Percentiles rank a stretch among this genome's conserved stretches.
phyloP scores from a whole-genome alignment of 2,888 invertebrate species.

The Apodemia zela region DNA sequence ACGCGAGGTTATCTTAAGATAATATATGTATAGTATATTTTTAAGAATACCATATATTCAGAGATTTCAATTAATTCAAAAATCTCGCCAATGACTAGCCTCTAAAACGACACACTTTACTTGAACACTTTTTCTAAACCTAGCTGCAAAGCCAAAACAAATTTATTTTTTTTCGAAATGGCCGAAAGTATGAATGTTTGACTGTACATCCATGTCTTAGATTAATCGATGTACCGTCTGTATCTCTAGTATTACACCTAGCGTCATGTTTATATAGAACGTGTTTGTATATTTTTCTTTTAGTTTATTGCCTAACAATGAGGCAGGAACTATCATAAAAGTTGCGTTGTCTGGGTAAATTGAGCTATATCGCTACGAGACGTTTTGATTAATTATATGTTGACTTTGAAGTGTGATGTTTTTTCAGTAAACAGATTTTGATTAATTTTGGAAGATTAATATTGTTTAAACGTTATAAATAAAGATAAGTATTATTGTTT shows the following conservation, averaged over 20 bases:
- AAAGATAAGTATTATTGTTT: not conserved
- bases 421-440: not conserved
- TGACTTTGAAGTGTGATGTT: slow-evolving; percentile 18
- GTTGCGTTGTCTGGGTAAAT: slow-evolving; percentile 21
- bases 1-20: too few relatives aligned
- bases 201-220: not conserved
- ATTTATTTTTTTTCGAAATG: not conserved
- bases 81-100: too few relatives aligned
- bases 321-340: slow-evolving; percentile 30
- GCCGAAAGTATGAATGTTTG: too few relatives aligned
- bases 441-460: slow-evolving; percentile 13
- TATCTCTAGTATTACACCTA: slow-evolving; percentile 19
- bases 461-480: not conserved
- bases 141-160: too few relatives aligned
- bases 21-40: too few relatives aligned
- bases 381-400: slow-evolving; percentile 20
- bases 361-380: slow-evolving; percentile 21
- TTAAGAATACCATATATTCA: too few relatives aligned
- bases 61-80: too few relatives aligned
- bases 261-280: slow-evolving; percentile 28
- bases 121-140: too few relatives aligned
- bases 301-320: slow-evolving; percentile 32
- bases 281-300: slow-evolving; percentile 32
- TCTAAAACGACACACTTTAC: too few relatives aligned
- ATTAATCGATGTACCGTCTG: not conserved